These are phyloP conservation scores for Leptopilina myrica DNA, from an alignment of 2,888 invertebrate species.

Conservation along the genomic window DNA sequence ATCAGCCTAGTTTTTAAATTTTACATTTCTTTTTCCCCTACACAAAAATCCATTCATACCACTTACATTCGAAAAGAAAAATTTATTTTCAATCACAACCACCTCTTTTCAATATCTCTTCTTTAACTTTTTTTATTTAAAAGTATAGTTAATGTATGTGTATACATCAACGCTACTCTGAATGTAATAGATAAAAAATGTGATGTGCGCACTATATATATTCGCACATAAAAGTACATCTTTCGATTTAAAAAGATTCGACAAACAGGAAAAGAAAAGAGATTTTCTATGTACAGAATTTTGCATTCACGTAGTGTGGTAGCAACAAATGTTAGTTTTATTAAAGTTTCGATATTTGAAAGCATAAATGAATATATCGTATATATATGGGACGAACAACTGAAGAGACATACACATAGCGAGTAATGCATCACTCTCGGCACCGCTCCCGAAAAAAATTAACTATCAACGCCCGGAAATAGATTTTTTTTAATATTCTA, in stretches of 20 bases:
- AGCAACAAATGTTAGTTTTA: constrained; percentile 67
- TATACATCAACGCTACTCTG: too few species aligned
- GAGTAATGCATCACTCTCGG: constrained; percentile 57
- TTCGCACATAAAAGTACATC: background rate
- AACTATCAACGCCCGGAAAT: constrained; percentile 15
- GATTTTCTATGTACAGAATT: constrained; percentile 52
- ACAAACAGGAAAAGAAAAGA: constrained; percentile 1
- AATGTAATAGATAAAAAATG: background rate
- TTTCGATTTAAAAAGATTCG: background rate
- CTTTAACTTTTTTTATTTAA: background rate
- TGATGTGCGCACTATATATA: background rate
- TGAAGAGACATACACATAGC: constrained; percentile 52
- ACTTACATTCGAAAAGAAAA: constrained; percentile 62
- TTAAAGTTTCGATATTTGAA: constrained; percentile 63
- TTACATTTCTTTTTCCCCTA: too few species aligned
- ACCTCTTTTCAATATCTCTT: constrained; percentile 1
- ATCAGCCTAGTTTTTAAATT: too few species aligned
- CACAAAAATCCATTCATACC: constrained; percentile 55
- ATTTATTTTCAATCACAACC: constrained; percentile 67
- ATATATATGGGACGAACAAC: constrained; percentile 53
- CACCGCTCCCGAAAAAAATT: background rate
- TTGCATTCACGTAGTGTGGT: constrained; percentile 44
- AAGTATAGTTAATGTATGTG: background rate
- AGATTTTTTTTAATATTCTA: background rate
- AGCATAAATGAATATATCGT: constrained; percentile 65